A percentile compares a stretch with the other conserved stretches of the same genome.
Conservation (phyloP, 2,888 invertebrate species). For the Cryptosula pallasiana region DNA sequence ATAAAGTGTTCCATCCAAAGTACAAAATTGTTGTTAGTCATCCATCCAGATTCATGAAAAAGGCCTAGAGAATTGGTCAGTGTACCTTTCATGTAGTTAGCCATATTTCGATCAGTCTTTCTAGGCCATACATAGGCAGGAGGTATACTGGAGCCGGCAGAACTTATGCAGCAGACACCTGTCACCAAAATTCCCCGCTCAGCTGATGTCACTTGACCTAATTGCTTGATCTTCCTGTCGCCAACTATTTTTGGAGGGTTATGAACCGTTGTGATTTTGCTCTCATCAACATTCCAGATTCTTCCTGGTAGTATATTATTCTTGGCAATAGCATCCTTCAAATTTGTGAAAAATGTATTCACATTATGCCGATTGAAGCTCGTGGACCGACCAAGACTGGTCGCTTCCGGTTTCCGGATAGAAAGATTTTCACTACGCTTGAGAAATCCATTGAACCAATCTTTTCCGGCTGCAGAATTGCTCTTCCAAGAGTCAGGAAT, state of each 20-base stretch:
- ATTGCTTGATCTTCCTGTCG: constrained; percentile 15
- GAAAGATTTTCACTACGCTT: too few relatives aligned
- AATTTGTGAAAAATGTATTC: too few relatives aligned
- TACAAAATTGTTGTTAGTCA: constrained; percentile 35
- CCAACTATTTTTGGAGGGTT: constrained; percentile 25
- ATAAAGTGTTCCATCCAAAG: constrained; percentile 40
- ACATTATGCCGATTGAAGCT: too few relatives aligned
- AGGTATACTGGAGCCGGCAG: constrained; percentile 26
- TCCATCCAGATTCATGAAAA: constrained; percentile 12
- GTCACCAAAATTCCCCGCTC: constrained; percentile 26
- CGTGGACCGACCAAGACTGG: too few relatives aligned
- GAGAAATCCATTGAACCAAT: too few relatives aligned
- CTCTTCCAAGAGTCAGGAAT: too few relatives aligned
- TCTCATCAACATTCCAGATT: constrained; percentile 1
- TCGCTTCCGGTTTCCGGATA: too few relatives aligned
- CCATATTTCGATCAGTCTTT: not conserved
- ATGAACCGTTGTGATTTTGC: constrained; percentile 25
- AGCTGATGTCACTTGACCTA: constrained; percentile 25
- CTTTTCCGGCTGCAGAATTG: too few relatives aligned
- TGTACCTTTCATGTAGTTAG: not conserved
- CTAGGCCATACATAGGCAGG: constrained; percentile 28
- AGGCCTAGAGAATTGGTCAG: not conserved
- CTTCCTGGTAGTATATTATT: not conserved
- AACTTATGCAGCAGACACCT: constrained; percentile 25
- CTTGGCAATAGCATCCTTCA: too few relatives aligned